Conservation (phyloP, 2,888 invertebrate genomes). For the Calameuta filiformis region DNA sequence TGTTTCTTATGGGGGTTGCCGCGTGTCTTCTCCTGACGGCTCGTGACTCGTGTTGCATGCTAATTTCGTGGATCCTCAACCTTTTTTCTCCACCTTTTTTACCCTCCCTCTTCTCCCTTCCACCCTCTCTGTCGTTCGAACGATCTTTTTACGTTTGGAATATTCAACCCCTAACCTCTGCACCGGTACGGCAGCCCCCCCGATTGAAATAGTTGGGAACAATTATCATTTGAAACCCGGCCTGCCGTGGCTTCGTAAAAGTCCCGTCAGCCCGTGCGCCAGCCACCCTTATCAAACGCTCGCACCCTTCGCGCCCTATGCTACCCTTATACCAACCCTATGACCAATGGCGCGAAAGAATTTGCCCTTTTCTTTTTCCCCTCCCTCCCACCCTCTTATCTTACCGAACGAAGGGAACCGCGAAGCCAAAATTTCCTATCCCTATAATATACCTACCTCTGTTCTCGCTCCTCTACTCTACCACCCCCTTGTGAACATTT, state of each 20-base stretch:
- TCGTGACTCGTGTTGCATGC: slow-evolving; percentile 45
- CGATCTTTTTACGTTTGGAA: not conserved
- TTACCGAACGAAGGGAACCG: not conserved
- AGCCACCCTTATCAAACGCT: slow-evolving; percentile 40
- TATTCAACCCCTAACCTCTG: not conserved
- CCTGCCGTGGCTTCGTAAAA: not conserved
- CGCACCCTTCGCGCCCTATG: slow-evolving; percentile 14
- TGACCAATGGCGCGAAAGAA: slow-evolving; percentile 46
- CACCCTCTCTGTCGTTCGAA: not conserved
- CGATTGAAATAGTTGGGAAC: slow-evolving; percentile 61
- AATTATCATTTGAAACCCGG: slow-evolving; percentile 50
- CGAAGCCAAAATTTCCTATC: not conserved
- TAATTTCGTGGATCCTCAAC: slow-evolving; percentile 36
- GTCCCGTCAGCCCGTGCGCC: slow-evolving; percentile 13
- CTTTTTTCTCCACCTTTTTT: not conserved
- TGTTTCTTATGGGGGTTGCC: slow-evolving; percentile 21
- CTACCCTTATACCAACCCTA: slow-evolving; percentile 14
- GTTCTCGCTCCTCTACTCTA: not conserved
- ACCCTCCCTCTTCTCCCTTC: not conserved
- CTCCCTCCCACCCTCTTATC: not conserved
- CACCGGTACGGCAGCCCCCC: slow-evolving; percentile 12
- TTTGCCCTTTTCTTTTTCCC: not conserved
- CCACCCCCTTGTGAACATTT: not conserved
- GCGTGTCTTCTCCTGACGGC: slow-evolving; percentile 29
- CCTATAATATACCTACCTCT: not conserved